Evolutionary conservation across 2,888 invertebrate species (phyloP).

Genomic region (Mamestra brassicae): DNA sequence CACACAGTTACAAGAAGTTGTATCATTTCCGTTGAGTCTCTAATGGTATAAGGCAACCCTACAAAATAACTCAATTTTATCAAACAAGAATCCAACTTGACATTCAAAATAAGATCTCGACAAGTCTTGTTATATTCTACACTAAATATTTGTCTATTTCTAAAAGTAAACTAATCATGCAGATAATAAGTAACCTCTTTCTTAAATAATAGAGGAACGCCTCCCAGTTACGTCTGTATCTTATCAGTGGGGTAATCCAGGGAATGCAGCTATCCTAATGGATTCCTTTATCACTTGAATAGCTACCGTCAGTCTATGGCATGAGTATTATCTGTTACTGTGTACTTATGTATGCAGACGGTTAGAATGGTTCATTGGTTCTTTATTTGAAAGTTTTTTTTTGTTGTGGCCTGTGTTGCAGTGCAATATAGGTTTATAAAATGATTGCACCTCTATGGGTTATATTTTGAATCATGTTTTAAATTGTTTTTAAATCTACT

Average conservation of each 20-base stretch:
- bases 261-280: constrained; percentile 59
- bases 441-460: neutral
- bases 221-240: constrained; percentile 9
- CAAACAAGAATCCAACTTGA: neutral
- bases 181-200: constrained; percentile 20
- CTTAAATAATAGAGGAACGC: constrained; percentile 14
- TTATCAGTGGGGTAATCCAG: constrained; percentile 57
- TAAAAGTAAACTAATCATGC: constrained; percentile 42
- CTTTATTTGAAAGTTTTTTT: neutral
- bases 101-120: constrained; percentile 26
- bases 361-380: neutral
- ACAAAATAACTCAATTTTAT: neutral
- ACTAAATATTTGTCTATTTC: constrained; percentile 11
- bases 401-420: neutral
- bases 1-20: too few species aligned
- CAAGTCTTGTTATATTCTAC: constrained; percentile 5
- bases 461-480: neutral
- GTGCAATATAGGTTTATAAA: neutral
- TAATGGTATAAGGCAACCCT: neutral
- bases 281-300: constrained; percentile 49
- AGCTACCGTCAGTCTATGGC: constrained; percentile 18
- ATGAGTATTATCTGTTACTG: constrained; percentile 34
- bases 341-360: constrained; percentile 6
- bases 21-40: too few species aligned
- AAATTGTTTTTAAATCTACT: neutral